Conservation (phyloP, 2,888 invertebrate genomes). For the Sinhomidia bicolor region DNA sequence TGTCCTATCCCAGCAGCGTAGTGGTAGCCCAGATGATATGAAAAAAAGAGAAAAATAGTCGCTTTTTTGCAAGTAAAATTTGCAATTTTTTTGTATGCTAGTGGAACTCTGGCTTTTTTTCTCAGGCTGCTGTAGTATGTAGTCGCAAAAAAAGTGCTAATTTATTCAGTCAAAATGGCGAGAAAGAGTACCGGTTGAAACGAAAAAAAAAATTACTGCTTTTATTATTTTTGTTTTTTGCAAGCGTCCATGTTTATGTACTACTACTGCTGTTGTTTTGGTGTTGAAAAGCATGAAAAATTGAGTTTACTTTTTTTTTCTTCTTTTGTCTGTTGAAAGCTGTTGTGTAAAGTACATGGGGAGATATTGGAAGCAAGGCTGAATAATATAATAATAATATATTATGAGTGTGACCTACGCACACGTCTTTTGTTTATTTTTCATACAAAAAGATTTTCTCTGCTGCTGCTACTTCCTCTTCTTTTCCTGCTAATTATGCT, state of each 20-base stretch:
- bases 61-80: slow-evolving; percentile 8
- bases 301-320: background rate
- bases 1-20: no score
- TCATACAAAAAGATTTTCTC: background rate
- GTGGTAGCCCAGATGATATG: no score
- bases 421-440: slow-evolving; percentile 10
- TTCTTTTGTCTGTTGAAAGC: background rate
- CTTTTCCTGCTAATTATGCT: slow-evolving; percentile 44
- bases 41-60: no score
- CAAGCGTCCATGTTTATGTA: no score
- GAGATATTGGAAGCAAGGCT: no score
- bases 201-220: no score
- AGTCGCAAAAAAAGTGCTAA: background rate
- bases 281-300: slow-evolving; percentile 23
- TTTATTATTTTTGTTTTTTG: no score
- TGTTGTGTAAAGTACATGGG: background rate
- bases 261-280: background rate
- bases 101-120: background rate
- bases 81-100: background rate
- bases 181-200: background rate
- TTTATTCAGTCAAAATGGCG: background rate
- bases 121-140: background rate
- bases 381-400: no score
- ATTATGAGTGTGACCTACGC: slow-evolving; percentile 38
- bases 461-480: background rate